Base-by-base conservation (phyloP, 2,888 invertebrate genomes). In the Atethmia centrago region DNA sequence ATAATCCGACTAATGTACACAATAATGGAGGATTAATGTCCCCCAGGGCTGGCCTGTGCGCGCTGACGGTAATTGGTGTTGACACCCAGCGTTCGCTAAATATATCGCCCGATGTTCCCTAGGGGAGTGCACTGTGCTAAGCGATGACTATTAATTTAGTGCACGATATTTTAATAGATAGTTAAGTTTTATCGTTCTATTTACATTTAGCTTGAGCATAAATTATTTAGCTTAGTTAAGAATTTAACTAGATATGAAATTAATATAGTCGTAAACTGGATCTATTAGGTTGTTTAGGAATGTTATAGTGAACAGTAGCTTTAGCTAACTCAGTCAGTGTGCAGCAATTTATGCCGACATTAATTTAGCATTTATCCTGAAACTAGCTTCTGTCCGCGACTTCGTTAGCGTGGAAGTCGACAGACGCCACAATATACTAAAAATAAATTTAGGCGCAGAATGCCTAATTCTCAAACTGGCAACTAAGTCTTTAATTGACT, bases 21-120 rank as follows among this genome's bases (percentile, higher is more conserved):
- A 75, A 67, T 81, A 76, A 81, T 82, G 31, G 71, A 56, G 62
- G 68, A 82, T 77, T 76, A 85, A 81, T 71, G 62, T 85, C 68
- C 82, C 78, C 12, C 55, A 12, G 45, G 62, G 61, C 31, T 3
- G 42, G 36, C 12, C 62, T 49, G 64, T 42, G 68, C 21, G 63
- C 65, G 62, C 49, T 40, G 81, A 84, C 67, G 49, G 69, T 71
- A 85, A 82, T 77, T 71, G 82, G 67, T 65, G 85, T 51, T 59
- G 77, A 85, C 85, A 82, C 68, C 77, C 68, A 85, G 64, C 64
- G 81, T 65, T 80, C 25, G 49, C 58, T 68, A 58, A 76, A 81
- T 82, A 81, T 84, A 84, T 81, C 51, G 31, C 49, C 5, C 65
- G 47, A 56, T 74, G 14, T 19, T 56, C 67, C 56, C 70, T 59